These are phyloP conservation scores for Bucorvus abyssinicus DNA, from an alignment of 2,797 vertebrate species.

Conservation along the genomic window DNA sequence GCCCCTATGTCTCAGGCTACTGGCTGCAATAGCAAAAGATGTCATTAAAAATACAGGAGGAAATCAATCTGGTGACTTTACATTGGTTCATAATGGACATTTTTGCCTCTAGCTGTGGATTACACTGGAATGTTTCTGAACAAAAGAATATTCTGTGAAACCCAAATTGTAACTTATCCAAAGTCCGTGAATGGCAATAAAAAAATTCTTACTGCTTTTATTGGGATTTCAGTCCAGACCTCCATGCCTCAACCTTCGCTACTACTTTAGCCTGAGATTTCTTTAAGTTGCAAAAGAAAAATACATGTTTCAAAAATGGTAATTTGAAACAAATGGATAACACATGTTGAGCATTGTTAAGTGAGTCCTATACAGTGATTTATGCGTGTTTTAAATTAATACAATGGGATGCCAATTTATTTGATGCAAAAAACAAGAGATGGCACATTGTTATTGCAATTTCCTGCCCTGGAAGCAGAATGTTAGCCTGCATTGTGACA, in stretches of 20 bases:
- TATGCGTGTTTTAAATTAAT: neutral
- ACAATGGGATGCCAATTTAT: neutral
- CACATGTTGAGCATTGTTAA: neutral
- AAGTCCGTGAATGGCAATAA: neutral
- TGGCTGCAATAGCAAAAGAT: neutral
- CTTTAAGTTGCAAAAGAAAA: neutral
- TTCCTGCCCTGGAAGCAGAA: neutral
- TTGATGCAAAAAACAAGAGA: neutral
- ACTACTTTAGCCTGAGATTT: neutral
- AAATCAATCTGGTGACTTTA: slow-evolving; percentile 28
- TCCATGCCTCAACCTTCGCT: neutral
- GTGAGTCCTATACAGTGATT: neutral
- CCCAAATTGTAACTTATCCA: neutral
- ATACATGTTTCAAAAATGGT: neutral
- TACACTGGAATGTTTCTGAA: neutral
- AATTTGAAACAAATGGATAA: neutral
- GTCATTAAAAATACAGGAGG: slow-evolving; percentile 45
- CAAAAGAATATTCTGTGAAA: neutral
- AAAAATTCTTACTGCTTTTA: neutral
- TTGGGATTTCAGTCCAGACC: neutral
- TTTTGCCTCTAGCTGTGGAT: neutral
- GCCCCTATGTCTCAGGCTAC: neutral
- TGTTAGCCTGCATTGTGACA: neutral
- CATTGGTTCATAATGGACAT: neutral
- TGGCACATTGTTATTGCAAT: neutral